Evolutionary conservation across 2,888 invertebrate genomes (phyloP).

Genomic region (Augochlorella aurata): DNA sequence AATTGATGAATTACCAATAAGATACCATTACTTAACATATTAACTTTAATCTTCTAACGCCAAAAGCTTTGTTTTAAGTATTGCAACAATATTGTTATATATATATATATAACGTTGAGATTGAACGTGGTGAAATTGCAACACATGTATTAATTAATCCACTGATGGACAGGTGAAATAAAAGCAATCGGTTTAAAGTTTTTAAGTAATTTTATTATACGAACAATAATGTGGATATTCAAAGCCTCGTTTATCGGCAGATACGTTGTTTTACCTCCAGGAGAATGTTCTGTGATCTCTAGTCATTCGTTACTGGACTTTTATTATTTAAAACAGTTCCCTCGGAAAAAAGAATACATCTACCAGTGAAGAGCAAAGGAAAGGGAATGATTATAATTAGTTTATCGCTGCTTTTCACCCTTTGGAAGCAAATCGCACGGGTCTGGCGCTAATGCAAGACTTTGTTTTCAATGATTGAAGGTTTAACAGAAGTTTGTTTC

Average conservation of each 20-base stretch:
- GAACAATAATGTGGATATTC: conserved; percentile 74
- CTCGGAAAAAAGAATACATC: conserved; percentile 21
- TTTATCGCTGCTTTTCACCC: conserved; percentile 14
- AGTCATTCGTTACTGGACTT: conserved; percentile 7
- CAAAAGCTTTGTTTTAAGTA: no score
- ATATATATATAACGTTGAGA: no score
- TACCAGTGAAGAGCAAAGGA: conserved; percentile 35
- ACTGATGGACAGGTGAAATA: conserved; percentile 40
- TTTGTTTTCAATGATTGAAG: conserved; percentile 68
- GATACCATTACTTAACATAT: no score
- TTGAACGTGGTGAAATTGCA: neutral
- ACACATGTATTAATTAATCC: neutral
- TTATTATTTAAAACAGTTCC: conserved; percentile 15
- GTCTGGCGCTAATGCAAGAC: conserved; percentile 70
- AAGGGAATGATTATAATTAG: conserved; percentile 34
- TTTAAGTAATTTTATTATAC: conserved; percentile 78
- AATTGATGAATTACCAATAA: no score
- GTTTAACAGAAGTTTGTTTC: conserved; percentile 55
- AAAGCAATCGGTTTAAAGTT: conserved; percentile 52
- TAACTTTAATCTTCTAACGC: no score
- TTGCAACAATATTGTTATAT: no score
- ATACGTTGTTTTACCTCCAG: conserved; percentile 63
- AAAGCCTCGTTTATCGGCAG: conserved; percentile 70
- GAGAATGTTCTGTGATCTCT: conserved; percentile 22
- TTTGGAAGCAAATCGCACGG: conserved; percentile 57